Evolutionary conservation across 1,140 invertebrate species (phyloP).

Genomic region (Musca vetustissima): DNA sequence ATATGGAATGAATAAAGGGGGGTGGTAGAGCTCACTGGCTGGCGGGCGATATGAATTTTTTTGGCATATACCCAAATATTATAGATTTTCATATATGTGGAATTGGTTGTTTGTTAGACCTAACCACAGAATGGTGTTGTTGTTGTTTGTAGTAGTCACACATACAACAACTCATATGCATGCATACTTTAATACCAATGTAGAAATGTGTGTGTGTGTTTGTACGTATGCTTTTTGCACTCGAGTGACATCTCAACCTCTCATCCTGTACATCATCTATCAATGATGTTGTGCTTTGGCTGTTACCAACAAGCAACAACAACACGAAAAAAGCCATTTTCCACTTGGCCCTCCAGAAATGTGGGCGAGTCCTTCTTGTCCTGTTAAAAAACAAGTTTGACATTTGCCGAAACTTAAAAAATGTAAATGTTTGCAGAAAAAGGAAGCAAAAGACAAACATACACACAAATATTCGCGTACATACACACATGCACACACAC

Average conservation of each 20-base stretch:
- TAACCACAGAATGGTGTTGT: constrained; percentile 6
- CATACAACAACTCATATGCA: too few relatives aligned
- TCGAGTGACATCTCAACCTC: constrained; percentile 1
- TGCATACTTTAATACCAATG: too few relatives aligned
- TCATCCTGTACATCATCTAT: constrained; percentile 16
- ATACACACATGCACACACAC: not conserved
- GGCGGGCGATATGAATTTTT: not conserved
- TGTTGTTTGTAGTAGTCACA: not conserved
- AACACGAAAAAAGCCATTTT: not conserved
- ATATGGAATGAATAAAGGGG: too few relatives aligned
- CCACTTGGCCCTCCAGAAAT: not conserved
- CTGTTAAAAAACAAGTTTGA: constrained; percentile 14
- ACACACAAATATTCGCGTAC: too few relatives aligned
- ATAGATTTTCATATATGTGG: not conserved
- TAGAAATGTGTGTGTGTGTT: not conserved
- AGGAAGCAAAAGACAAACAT: not conserved
- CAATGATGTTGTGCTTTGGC: constrained; percentile 10
- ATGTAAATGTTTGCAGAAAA: not conserved
- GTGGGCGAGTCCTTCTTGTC: constrained; percentile 13
- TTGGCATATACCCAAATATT: constrained; percentile 22
- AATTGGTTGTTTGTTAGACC: not conserved
- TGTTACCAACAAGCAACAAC: not conserved
- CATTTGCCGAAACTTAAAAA: constrained; percentile 11
- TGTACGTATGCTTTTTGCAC: not conserved
- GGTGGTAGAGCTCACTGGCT: too few relatives aligned